Evolutionary conservation across 2,113 vertebrate species (phyloP).

Genomic region (Etheostoma spectabile): DNA sequence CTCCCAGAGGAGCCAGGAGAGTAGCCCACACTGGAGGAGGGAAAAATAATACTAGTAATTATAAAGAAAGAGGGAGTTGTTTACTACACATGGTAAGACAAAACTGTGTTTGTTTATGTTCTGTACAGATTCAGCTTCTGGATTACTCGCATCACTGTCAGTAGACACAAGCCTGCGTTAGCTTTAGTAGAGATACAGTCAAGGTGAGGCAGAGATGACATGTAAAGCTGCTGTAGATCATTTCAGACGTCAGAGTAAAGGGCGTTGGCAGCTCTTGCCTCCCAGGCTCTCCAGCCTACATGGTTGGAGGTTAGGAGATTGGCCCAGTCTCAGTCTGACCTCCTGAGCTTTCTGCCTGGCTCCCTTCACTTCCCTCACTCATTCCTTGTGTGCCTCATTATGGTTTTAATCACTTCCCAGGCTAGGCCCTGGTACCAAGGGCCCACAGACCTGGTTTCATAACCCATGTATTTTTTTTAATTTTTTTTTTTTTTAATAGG

Average conservation of each 20-base stretch:
- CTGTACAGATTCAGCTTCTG: not conserved
- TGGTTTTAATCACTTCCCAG: slow-evolving; percentile 72
- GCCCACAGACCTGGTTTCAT: slow-evolving; percentile 70
- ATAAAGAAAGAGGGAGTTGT: not conserved
- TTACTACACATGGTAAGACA: not conserved
- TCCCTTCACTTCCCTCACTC: slow-evolving; percentile 40
- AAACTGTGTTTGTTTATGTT: not conserved
- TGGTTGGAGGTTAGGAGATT: slow-evolving; percentile 64
- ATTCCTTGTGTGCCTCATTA: slow-evolving; percentile 34
- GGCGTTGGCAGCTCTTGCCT: slow-evolving; percentile 20
- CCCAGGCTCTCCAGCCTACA: slow-evolving; percentile 24
- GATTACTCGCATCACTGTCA: not conserved
- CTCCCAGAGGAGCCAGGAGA: slow-evolving; percentile 90
- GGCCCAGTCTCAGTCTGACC: slow-evolving; percentile 64
- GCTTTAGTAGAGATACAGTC: not conserved
- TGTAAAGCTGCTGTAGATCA: slow-evolving; percentile 37
- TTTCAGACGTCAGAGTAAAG: slow-evolving; percentile 40
- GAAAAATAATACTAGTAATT: not conserved
- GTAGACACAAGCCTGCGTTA: slow-evolving; percentile 3
- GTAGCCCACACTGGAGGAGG: slow-evolving; percentile 84
- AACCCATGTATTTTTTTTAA: slow-evolving; percentile 56
- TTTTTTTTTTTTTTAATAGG: slow-evolving; percentile 40
- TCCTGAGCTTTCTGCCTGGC: slow-evolving; percentile 57
- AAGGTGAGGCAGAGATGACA: slow-evolving; percentile 11
- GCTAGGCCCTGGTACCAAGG: slow-evolving; percentile 9